Conservation (phyloP, 2,113 vertebrate genomes). For the Mugil cephalus region DNA sequence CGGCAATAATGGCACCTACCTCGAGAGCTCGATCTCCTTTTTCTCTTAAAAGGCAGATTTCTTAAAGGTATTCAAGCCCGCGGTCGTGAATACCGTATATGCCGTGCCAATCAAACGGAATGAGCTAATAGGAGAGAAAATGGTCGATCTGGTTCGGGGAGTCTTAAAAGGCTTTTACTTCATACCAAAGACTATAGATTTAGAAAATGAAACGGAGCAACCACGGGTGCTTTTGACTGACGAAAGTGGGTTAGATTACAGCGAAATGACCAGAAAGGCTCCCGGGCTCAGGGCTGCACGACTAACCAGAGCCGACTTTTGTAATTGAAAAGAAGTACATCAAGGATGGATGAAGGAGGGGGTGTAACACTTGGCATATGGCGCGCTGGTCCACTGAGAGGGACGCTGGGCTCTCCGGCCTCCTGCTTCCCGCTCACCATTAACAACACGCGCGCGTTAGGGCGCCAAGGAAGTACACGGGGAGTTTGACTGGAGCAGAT, state of each 20-base stretch:
- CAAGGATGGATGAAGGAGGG: slow-evolving; percentile 29
- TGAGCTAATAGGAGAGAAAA: slow-evolving; percentile 20
- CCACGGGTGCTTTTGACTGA: slow-evolving; percentile 36
- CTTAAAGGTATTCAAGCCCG: slow-evolving; percentile 15
- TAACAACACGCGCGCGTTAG: slow-evolving; percentile 21
- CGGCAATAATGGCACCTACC: slow-evolving; percentile 18
- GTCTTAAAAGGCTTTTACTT: slow-evolving; percentile 39
- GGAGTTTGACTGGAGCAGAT: slow-evolving; percentile 70
- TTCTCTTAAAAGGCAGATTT: slow-evolving; percentile 24
- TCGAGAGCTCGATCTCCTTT: slow-evolving; percentile 19
- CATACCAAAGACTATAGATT: slow-evolving; percentile 27
- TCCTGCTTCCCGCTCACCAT: slow-evolving; percentile 42
- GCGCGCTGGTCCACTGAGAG: slow-evolving; percentile 20
- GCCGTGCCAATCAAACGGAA: slow-evolving; percentile 53
- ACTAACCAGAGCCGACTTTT: slow-evolving; percentile 24
- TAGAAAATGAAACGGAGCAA: slow-evolving; percentile 47
- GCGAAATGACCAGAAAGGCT: slow-evolving; percentile 34
- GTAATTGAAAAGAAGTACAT: slow-evolving; percentile 25
- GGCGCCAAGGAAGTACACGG: slow-evolving; percentile 22
- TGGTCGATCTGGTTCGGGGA: slow-evolving; percentile 6
- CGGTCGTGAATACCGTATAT: slow-evolving; percentile 17
- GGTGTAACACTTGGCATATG: slow-evolving; percentile 47
- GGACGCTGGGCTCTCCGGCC: slow-evolving; percentile 20
- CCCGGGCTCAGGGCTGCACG: slow-evolving; percentile 3
- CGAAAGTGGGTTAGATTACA: slow-evolving; percentile 55